Percentiles rank a stretch among this genome's conserved stretches.
These are phyloP conservation scores for Mantis religiosa DNA, from an alignment of 2,888 invertebrate genomes.

Conservation along the genomic window DNA sequence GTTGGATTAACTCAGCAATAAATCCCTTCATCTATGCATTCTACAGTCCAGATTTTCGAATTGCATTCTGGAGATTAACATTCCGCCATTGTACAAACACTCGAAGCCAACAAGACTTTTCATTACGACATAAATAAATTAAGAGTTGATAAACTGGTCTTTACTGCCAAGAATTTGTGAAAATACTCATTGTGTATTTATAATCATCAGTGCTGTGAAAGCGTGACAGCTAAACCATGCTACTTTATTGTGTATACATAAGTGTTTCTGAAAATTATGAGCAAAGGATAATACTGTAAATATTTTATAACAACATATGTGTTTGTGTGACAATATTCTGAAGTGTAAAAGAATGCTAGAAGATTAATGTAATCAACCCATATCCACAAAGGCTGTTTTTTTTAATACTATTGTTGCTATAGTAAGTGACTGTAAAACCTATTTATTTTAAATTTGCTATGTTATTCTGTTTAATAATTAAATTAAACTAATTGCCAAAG, in stretches of 20 bases:
- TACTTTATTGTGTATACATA: neutral
- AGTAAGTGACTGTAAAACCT: neutral
- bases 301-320: neutral
- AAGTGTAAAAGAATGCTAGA: neutral
- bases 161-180: neutral
- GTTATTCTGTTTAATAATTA: neutral
- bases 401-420: neutral
- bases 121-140: slow-evolving; percentile 22
- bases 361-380: neutral
- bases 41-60: slow-evolving; percentile 80
- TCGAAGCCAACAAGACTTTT: slow-evolving; percentile 30
- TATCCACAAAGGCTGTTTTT: neutral
- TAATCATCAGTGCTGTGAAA: neutral
- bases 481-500: neutral
- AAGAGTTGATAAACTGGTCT: neutral
- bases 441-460: neutral
- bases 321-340: neutral
- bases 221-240: neutral
- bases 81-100: slow-evolving; percentile 60
- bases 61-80: slow-evolving; percentile 82
- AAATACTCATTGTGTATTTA: neutral
- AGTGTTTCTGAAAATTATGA: neutral
- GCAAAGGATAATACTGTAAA: neutral
- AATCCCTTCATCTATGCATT: slow-evolving; percentile 90
- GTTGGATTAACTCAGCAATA: slow-evolving; percentile 86